Percentiles rank a stretch among this genome's conserved stretches.
phyloP scores from a whole-genome alignment of 2,113 vertebrate species.

The Pterocles orientalis region DNA sequence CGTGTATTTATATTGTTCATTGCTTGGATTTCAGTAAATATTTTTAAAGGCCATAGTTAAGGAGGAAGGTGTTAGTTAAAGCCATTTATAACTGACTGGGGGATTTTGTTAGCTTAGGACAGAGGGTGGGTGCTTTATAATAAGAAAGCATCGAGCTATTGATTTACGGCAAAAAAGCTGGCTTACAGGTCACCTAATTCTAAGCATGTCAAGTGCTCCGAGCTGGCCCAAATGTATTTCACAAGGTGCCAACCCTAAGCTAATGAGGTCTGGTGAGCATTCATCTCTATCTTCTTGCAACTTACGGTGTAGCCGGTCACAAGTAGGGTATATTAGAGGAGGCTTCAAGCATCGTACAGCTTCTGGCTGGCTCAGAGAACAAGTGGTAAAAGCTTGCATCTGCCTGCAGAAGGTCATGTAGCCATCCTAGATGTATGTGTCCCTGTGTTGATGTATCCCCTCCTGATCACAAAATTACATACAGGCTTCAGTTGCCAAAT shows the following conservation, averaged over 20 bases:
- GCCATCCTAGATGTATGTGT: not conserved
- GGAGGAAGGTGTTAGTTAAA: not conserved
- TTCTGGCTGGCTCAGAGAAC: not conserved
- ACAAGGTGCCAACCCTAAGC: not conserved
- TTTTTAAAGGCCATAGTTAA: not conserved
- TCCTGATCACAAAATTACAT: not conserved
- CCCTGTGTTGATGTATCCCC: not conserved
- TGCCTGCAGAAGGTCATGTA: not conserved
- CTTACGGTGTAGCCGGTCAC: not conserved
- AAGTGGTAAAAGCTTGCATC: not conserved
- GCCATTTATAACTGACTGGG: not conserved
- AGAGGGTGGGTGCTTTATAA: not conserved
- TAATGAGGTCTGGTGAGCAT: not conserved
- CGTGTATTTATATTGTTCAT: not conserved
- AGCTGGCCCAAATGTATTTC: not conserved
- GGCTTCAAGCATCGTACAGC: not conserved
- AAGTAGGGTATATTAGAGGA: not conserved
- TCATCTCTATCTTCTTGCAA: not conserved
- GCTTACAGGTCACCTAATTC: conserved; percentile 18
- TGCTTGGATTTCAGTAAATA: not conserved
- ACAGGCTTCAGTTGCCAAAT: not conserved
- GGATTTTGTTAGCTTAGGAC: not conserved
- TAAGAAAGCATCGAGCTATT: not conserved
- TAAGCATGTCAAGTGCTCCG: not conserved
- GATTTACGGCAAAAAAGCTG: not conserved